Evolutionary conservation across 2,113 vertebrate species (phyloP).

Genomic region (Myanophis thanlyinensis): DNA sequence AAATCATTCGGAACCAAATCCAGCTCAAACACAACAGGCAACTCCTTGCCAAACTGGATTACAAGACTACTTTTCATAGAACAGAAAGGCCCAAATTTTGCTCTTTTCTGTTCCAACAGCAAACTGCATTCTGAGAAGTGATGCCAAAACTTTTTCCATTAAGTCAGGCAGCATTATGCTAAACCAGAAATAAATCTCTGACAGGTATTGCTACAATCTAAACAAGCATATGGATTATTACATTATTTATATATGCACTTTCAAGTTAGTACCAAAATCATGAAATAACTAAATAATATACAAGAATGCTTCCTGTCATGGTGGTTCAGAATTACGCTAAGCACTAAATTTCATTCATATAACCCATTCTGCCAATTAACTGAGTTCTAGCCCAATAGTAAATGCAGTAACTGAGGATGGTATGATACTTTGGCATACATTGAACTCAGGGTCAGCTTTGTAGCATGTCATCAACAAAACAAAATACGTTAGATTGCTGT

Average conservation of each 20-base stretch:
- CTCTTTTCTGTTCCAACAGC: not conserved
- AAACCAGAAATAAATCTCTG: not conserved
- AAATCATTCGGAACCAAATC: not conserved
- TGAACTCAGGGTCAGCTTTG: not conserved
- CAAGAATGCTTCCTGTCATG: not conserved
- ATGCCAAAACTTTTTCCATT: not conserved
- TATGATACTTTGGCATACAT: not conserved
- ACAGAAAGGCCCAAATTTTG: not conserved
- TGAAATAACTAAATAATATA: not conserved
- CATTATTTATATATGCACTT: not conserved
- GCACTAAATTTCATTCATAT: not conserved
- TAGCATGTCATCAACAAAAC: not conserved
- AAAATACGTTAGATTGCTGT: not conserved
- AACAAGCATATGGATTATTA: slow-evolving; percentile 5
- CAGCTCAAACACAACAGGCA: not conserved
- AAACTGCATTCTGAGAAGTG: not conserved
- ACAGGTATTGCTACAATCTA: not conserved
- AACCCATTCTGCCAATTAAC: not conserved
- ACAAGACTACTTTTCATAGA: not conserved
- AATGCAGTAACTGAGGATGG: not conserved
- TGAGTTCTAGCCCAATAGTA: not conserved
- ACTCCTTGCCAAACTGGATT: not conserved
- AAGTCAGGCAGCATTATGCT: not conserved
- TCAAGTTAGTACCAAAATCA: not conserved
- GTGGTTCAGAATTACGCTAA: not conserved